Base-by-base conservation (phyloP, 2,888 invertebrate species). In the Maniola hyperantus region DNA sequence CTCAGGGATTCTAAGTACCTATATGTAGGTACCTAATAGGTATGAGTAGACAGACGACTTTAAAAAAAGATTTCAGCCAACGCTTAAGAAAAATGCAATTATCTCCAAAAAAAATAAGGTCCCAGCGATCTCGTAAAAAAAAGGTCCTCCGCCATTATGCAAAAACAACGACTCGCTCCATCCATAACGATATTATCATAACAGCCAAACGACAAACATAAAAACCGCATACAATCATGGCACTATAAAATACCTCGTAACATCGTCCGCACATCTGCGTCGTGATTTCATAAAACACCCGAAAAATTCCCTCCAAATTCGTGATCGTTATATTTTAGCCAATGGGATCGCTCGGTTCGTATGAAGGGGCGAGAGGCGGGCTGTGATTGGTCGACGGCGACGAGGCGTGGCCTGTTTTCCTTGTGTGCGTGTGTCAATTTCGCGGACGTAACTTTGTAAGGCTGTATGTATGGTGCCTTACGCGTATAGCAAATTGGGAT, bases 111-210 rank as follows among this genome's bases (percentile, higher is more conserved):
- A 75, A 72, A 67, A 71, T 66, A 68, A 66, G 62, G 33, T 18
- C 64, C 61, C 34, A 39, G 50, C 67, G 60, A 69, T 67, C 68
- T 68, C 66, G 73, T 73, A 74, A 72, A 57, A 69, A 63, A 60
- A 70, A 65, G 64, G 51, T 77, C 76, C 78, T 57, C 73, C 75
- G 74, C 81, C 85, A 89, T 89, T 88, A 88, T 85, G 85, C 83
- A 87, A 88, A 88, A 88, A 85, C 84, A 83, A 82, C 81, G 79
- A 80, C 75, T 46, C 80, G 71, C 77, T 76, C 68, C 71, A 80
- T 82, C 84, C 85, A 87, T 89, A 90, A 89, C 87, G 77, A 82
- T 83, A 89, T 89, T 90, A 89, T 90, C 85, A 90, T 90, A 89
- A 87, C 76, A 75, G 74, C 72, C 71, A 78, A 57, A 79, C 77